phyloP scores from a whole-genome alignment of 2,113 vertebrate species.

The Barbus barbus region DNA sequence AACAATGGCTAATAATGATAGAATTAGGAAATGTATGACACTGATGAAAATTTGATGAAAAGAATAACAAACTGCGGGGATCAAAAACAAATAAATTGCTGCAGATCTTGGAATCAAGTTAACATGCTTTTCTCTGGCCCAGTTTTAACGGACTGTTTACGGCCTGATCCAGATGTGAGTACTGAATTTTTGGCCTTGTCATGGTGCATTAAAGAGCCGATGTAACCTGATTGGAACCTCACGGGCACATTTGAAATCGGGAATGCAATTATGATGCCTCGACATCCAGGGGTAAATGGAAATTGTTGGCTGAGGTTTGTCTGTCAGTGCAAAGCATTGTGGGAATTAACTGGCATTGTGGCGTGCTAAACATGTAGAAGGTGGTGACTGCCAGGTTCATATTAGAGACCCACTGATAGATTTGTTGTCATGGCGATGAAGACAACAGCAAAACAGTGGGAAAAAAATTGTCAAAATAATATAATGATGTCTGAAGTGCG shows the following conservation, averaged over 20 bases:
- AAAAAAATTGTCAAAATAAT: conserved; percentile 23
- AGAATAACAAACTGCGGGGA: background rate
- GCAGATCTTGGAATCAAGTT: background rate
- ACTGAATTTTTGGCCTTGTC: background rate
- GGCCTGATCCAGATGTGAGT: conserved; percentile 46
- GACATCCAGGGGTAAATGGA: conserved; percentile 31
- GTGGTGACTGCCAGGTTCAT: conserved; percentile 53
- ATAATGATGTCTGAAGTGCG: conserved; percentile 44
- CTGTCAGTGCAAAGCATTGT: conserved; percentile 59
- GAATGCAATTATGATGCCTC: conserved; percentile 57
- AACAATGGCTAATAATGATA: background rate
- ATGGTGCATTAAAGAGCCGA: conserved; percentile 22
- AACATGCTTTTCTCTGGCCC: conserved; percentile 23
- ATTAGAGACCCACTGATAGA: conserved; percentile 40
- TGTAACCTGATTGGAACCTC: conserved; percentile 60
- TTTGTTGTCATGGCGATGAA: conserved; percentile 54
- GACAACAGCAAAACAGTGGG: conserved; percentile 40
- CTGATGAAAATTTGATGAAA: conserved; percentile 15
- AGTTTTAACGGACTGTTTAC: conserved; percentile 34
- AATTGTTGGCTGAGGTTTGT: conserved; percentile 44
- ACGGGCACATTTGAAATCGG: conserved; percentile 45
- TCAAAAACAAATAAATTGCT: conserved; percentile 13
- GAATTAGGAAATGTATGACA: background rate
- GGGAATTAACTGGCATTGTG: conserved; percentile 57
- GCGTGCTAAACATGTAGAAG: conserved; percentile 59